phyloP scores from a whole-genome alignment of 2,888 invertebrate species.

The Hyalella azteca region DNA sequence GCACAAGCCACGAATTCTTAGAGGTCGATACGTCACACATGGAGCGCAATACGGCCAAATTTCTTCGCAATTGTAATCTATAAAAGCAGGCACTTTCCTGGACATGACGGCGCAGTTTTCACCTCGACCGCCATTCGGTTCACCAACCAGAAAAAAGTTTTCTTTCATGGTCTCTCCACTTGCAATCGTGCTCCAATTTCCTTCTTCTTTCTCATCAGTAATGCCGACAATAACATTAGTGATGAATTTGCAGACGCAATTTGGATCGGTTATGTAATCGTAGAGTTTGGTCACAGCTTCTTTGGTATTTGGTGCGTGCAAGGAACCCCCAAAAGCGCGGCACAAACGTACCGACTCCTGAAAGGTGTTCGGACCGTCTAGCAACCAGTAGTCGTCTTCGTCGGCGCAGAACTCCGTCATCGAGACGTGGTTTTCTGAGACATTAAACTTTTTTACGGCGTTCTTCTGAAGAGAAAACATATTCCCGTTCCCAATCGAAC shows the following conservation, averaged over 20 bases:
- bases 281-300: background rate
- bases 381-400: background rate
- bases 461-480: background rate
- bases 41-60: background rate
- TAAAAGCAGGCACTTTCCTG: background rate
- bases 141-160: background rate
- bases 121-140: background rate
- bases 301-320: slow-evolving; percentile 16
- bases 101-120: background rate
- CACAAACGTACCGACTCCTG: background rate
- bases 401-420: background rate
- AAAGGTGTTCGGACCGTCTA: background rate
- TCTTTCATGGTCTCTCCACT: background rate
- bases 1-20: slow-evolving; percentile 13
- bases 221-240: slow-evolving; percentile 21
- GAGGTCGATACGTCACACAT: background rate
- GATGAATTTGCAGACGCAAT: slow-evolving; percentile 14
- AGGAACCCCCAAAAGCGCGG: background rate
- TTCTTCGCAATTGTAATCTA: background rate
- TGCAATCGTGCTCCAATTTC: slow-evolving; percentile 3
- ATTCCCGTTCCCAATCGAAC: background rate
- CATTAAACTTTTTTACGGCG: background rate
- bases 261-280: background rate
- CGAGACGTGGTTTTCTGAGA: background rate
- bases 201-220: slow-evolving; percentile 24